Percentiles rank a stretch among this genome's conserved stretches.
phyloP scores from a whole-genome alignment of 2,888 invertebrate species.

The Scaptodrosophila latifasciaeformis region DNA sequence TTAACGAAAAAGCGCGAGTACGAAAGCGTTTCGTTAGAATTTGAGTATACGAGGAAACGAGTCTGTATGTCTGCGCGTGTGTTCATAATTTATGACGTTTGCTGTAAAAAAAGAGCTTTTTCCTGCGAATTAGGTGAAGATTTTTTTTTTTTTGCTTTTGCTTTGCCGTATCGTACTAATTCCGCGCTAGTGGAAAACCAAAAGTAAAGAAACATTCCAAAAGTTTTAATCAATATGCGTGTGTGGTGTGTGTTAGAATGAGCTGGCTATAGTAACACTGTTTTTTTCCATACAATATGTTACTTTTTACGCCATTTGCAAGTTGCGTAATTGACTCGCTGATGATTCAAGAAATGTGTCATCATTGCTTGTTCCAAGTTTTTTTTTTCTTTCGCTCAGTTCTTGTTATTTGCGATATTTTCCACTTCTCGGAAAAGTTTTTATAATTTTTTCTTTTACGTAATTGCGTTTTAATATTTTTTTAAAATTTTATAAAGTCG shows the following conservation, averaged over 20 bases:
- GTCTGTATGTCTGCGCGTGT: conserved; percentile 14
- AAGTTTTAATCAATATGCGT: conserved; percentile 26
- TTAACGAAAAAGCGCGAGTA: conserved; percentile 35
- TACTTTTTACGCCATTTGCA: conserved; percentile 48
- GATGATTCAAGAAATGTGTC: conserved; percentile 63
- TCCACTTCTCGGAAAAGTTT: conserved; percentile 7
- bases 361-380: conserved; percentile 40
- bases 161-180: too few species aligned
- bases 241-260: conserved; percentile 17
- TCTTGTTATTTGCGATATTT: too few species aligned
- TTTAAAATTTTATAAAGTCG: neutral
- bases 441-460: too few species aligned
- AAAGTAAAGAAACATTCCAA: conserved; percentile 57
- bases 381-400: conserved; percentile 13
- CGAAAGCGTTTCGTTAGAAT: conserved; percentile 59
- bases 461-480: conserved; percentile 33
- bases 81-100: conserved; percentile 62
- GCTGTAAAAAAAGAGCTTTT: conserved; percentile 16
- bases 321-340: conserved; percentile 59
- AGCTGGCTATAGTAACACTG: conserved; percentile 22
- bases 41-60: conserved; percentile 19
- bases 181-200: too few species aligned
- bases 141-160: too few species aligned
- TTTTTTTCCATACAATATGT: conserved; percentile 11
- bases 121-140: conserved; percentile 44